Evolutionary conservation across 30 jellyfish, hydroid and myxozoan species (phyloP), one percentile per base, ranked within the genome.

Genomic region (Aurelia coerulea): DNA sequence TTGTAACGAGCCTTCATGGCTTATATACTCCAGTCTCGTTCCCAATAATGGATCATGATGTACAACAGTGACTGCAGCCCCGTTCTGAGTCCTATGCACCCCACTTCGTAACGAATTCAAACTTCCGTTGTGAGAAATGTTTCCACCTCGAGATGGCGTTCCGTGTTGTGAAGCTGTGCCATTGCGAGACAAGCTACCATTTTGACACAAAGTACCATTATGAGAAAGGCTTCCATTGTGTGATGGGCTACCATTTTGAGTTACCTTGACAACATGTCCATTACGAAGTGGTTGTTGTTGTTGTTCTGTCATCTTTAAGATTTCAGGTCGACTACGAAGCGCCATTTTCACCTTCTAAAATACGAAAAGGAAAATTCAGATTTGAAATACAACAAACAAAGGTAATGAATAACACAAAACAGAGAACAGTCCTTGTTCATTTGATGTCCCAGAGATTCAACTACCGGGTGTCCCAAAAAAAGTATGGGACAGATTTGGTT

Each of bases 11-110:
- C 37, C 79, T 16, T 68, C 74, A 39, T 83, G 78, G 12, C 85
- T 83, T 11, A 83, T 41, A 73, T 74, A 83, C 42, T 83, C 86
- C n/a, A 83, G 68, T 64, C 79, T 83, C 78, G 92, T 83, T 42
- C 92, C 92, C 23, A 68, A 53, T 11, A 72, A 16, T 4, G 92
- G 92, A 65, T 83, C 92, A 39, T 83, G 92, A 42, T 73, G 92
- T 15, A 83, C 92, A 10, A 83, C 74, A 5, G 92, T 83, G 29
- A 70, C 76, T 11, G 86, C 81, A 18, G 86, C 85, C 16, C 92
- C 92, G 50, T 70, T 83, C 17, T 74, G 77, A 50, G 92, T 65
- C 42, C 85, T 76, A 58, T 83, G 81, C 31, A 83, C 78, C 12
- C 92, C 92, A 75, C 72, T 56, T 35, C 92, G 79, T 31, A 83